These are phyloP conservation scores for Gadopsis bispinosus DNA, from an alignment of 2,797 vertebrate genomes.

Conservation along the genomic window DNA sequence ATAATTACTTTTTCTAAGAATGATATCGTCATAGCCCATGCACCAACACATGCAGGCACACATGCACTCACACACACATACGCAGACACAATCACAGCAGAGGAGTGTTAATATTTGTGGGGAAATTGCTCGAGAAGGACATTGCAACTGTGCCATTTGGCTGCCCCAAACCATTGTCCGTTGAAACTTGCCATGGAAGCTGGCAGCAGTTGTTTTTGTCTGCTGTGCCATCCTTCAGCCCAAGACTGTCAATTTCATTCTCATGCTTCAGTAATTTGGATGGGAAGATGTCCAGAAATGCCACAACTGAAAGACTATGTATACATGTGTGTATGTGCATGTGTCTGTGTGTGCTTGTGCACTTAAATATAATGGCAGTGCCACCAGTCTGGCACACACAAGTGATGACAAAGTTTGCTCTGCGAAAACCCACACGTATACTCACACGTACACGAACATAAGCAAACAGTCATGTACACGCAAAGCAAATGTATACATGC, in stretches of 20 bases:
- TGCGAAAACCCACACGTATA: conserved; percentile 25
- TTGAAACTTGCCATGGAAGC: conserved; percentile 72
- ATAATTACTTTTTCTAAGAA: conserved; percentile 26
- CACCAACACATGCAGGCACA: conserved; percentile 11
- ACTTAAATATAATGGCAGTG: conserved; percentile 28
- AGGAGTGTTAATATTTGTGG: conserved; percentile 70
- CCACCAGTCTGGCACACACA: conserved; percentile 41
- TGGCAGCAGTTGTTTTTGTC: conserved; percentile 74
- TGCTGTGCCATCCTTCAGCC: conserved; percentile 73
- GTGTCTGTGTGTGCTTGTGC: conserved; percentile 21
- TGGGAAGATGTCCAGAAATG: conserved; percentile 72
- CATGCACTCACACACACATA: not conserved
- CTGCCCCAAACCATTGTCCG: conserved; percentile 68
- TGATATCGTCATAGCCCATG: conserved; percentile 19
- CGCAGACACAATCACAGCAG: conserved; percentile 24
- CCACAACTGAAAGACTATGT: conserved; percentile 55
- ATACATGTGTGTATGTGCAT: conserved; percentile 13
- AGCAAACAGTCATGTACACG: conserved; percentile 25
- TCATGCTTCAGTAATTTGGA: conserved; percentile 81
- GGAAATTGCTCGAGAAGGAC: conserved; percentile 74
- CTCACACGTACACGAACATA: conserved; percentile 38
- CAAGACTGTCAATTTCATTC: conserved; percentile 83
- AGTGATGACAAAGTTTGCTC: conserved; percentile 44
- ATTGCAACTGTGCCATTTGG: conserved; percentile 77
- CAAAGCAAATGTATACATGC: conserved; percentile 17